phyloP scores from a whole-genome alignment of 2,113 vertebrate genomes.

The Perca fluviatilis region DNA sequence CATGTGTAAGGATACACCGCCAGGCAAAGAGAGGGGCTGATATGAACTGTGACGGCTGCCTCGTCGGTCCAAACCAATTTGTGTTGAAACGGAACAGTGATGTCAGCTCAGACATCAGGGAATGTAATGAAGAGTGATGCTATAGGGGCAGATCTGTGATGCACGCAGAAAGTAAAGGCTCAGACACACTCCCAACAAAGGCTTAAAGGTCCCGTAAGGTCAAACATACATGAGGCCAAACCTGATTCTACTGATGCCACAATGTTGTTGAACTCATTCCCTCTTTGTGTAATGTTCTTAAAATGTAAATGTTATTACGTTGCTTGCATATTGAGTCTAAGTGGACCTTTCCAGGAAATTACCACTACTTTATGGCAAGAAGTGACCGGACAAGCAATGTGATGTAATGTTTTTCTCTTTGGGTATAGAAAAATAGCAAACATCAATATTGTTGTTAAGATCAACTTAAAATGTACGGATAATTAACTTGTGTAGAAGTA shows the following conservation, averaged over 20 bases:
- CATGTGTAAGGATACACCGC: conserved; percentile 76
- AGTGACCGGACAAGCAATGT: neutral
- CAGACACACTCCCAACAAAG: neutral
- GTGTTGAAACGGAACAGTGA: conserved; percentile 62
- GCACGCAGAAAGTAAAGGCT: conserved; percentile 23
- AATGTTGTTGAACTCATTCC: conserved; percentile 28
- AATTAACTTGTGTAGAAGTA: neutral
- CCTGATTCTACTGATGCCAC: conserved; percentile 10
- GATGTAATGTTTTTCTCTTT: conserved; percentile 14
- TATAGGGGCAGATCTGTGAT: conserved; percentile 19
- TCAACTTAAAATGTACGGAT: neutral
- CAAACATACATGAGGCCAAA: conserved; percentile 39
- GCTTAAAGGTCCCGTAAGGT: conserved; percentile 42
- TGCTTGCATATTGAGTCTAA: conserved; percentile 17
- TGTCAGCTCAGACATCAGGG: conserved; percentile 45
- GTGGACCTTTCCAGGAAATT: conserved; percentile 33
- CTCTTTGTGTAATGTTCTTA: conserved; percentile 36
- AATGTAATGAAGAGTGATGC: conserved; percentile 41
- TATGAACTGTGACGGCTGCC: conserved; percentile 63
- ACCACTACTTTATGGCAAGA: conserved; percentile 14
- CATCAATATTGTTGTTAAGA: neutral
- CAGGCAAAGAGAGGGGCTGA: conserved; percentile 52
- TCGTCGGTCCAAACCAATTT: conserved; percentile 68
- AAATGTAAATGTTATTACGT: conserved; percentile 50
- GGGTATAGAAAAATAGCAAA: neutral